These are phyloP conservation scores for Piaya cayana DNA, from an alignment of 2,113 vertebrate species.

Conservation along the genomic window DNA sequence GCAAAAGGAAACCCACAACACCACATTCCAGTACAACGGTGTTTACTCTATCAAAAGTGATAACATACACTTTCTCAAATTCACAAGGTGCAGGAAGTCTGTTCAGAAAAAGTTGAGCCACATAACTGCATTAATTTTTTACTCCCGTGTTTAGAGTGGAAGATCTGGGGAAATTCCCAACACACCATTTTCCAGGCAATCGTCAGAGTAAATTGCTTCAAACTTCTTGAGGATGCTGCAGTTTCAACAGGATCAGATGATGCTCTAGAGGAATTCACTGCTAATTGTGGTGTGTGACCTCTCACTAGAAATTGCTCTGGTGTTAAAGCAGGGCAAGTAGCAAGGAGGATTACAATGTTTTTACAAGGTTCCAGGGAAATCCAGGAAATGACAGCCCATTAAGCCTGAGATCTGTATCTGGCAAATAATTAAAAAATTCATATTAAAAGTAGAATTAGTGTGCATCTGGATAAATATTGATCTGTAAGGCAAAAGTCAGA, in stretches of 20 bases:
- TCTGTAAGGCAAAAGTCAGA: background rate
- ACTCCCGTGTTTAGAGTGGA: background rate
- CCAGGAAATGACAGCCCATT: background rate
- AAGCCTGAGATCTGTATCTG: background rate
- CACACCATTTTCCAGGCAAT: background rate
- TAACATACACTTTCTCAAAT: background rate
- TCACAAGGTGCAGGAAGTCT: background rate
- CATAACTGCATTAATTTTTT: background rate
- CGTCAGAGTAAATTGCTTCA: background rate
- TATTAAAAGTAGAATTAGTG: background rate
- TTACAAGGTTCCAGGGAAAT: background rate
- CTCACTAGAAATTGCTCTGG: background rate
- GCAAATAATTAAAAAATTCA: background rate
- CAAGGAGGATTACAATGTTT: background rate
- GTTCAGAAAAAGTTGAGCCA: background rate
- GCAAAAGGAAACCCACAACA: background rate
- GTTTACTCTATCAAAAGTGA: background rate
- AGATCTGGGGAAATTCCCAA: background rate
- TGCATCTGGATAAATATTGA: background rate
- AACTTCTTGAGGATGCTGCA: background rate
- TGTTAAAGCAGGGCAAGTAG: background rate
- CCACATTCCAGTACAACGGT: background rate
- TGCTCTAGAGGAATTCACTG: background rate
- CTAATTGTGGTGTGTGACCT: background rate
- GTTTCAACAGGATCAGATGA: background rate